Conservation (phyloP, 2,888 invertebrate genomes). For the Sesia apiformis region DNA sequence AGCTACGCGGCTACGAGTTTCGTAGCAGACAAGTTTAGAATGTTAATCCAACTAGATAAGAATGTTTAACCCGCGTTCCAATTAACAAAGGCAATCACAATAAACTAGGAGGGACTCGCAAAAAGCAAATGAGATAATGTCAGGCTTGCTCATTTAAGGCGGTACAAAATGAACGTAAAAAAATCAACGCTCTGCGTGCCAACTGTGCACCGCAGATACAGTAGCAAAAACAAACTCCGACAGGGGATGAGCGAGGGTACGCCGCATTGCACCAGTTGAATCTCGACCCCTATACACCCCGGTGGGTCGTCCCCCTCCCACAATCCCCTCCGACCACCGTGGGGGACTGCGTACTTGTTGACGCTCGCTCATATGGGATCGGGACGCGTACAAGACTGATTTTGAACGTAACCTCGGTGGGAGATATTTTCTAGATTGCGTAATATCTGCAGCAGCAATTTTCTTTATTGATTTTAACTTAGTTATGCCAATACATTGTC, state of each 20-base stretch:
- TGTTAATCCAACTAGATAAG: slow-evolving; percentile 2
- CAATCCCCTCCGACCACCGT: slow-evolving; percentile 8
- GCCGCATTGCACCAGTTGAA: slow-evolving; percentile 74
- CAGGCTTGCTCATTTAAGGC: slow-evolving; percentile 28
- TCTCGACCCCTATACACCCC: slow-evolving; percentile 43
- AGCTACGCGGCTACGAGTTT: too few relatives aligned
- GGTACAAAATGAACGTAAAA: slow-evolving; percentile 37
- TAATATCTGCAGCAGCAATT: too few relatives aligned
- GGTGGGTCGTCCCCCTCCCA: slow-evolving; percentile 15
- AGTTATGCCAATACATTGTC: too few relatives aligned
- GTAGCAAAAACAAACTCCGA: slow-evolving; percentile 43
- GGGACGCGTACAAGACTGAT: slow-evolving; percentile 20
- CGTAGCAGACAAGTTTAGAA: not conserved
- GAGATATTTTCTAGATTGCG: not conserved
- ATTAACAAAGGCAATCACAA: slow-evolving; percentile 22
- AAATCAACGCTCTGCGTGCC: slow-evolving; percentile 42
- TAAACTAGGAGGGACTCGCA: slow-evolving; percentile 15
- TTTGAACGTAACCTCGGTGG: slow-evolving; percentile 8
- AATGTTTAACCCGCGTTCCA: slow-evolving; percentile 17
- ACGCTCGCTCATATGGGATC: slow-evolving; percentile 35
- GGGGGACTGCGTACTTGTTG: slow-evolving; percentile 48
- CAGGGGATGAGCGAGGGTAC: slow-evolving; percentile 46
- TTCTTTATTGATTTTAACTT: too few relatives aligned
- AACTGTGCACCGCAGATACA: slow-evolving; percentile 34
- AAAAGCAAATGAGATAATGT: slow-evolving; percentile 25